These are phyloP conservation scores for Antheraea pernyi DNA, from an alignment of 1,140 invertebrate species.

Conservation along the genomic window DNA sequence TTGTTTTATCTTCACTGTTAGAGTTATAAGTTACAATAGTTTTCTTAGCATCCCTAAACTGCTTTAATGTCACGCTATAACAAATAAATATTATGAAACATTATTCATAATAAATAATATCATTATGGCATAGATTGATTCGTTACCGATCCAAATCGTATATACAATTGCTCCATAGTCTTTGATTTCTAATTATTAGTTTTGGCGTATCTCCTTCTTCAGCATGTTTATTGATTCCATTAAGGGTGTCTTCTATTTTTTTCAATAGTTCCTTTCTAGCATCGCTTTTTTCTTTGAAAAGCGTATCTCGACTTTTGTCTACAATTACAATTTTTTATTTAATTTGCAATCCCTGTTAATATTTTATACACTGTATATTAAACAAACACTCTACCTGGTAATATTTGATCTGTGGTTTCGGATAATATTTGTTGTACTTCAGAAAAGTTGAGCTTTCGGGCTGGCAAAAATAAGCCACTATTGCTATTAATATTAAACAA, in stretches of 20 bases:
- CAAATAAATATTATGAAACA: constrained; percentile 8
- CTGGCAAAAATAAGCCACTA: constrained; percentile 39
- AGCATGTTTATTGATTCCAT: constrained; percentile 49
- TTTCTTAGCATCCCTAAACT: constrained; percentile 58
- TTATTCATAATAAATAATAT: background rate
- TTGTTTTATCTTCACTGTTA: constrained; percentile 52
- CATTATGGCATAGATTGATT: background rate
- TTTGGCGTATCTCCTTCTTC: constrained; percentile 45
- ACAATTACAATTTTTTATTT: background rate
- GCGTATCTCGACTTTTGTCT: constrained; percentile 2
- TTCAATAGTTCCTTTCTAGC: constrained; percentile 42
- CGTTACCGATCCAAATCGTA: constrained; percentile 69
- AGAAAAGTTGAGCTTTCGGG: constrained; percentile 51
- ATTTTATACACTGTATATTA: background rate
- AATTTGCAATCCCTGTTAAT: background rate
- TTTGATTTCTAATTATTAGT: constrained; percentile 60
- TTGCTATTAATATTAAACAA: constrained; percentile 15
- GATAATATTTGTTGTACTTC: constrained; percentile 58
- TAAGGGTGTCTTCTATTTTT: constrained; percentile 58
- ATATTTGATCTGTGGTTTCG: constrained; percentile 13
- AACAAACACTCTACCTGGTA: background rate
- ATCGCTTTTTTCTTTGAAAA: constrained; percentile 15
- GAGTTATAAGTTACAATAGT: constrained; percentile 50
- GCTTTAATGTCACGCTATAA: constrained; percentile 69
- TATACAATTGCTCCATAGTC: constrained; percentile 73